Evolutionary conservation across 2,113 vertebrate species (phyloP).

Genomic region (Circaetus cinerascens): DNA sequence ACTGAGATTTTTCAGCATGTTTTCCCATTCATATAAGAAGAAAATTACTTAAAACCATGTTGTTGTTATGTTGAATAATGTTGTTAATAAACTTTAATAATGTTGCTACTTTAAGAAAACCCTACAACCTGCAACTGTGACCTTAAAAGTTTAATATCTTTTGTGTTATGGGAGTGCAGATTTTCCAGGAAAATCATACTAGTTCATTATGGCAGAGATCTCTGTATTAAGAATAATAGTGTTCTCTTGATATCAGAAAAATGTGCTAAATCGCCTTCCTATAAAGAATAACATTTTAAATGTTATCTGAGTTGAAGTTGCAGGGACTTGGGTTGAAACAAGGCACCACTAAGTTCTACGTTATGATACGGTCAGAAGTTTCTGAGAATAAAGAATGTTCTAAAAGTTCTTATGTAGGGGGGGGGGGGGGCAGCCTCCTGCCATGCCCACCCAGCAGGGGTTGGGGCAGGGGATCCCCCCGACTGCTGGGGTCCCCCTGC

Average conservation of each 20-base stretch:
- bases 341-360: not conserved
- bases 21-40: not conserved
- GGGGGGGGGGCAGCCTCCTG: too few species aligned
- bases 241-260: not conserved
- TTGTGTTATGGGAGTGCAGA: not conserved
- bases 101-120: not conserved
- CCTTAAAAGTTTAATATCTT: not conserved
- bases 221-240: not conserved
- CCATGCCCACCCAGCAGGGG: too few species aligned
- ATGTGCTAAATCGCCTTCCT: not conserved
- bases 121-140: not conserved
- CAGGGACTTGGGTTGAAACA: not conserved
- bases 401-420: not conserved
- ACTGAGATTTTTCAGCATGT: not conserved
- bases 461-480: too few species aligned
- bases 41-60: not conserved
- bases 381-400: not conserved
- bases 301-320: not conserved
- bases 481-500: too few species aligned
- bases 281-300: not conserved
- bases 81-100: not conserved
- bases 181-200: not conserved
- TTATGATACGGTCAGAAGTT: not conserved
- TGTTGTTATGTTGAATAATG: not conserved
- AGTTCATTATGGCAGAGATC: not conserved